Evolutionary conservation across 2,888 invertebrate genomes (phyloP).

Genomic region (Bruchidius siliquastri): DNA sequence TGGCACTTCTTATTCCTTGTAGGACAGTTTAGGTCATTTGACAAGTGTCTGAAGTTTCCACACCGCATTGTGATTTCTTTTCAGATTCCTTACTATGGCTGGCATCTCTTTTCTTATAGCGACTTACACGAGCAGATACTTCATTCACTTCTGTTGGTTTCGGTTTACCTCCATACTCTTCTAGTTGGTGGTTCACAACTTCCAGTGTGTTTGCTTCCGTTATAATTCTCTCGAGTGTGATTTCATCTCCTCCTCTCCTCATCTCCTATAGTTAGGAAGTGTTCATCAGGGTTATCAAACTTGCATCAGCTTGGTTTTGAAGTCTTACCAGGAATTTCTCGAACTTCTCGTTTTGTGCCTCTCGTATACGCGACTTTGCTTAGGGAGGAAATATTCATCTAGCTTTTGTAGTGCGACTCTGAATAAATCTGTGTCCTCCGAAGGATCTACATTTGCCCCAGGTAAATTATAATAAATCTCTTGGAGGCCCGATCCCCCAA

Average conservation of each 20-base stretch:
- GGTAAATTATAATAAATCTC: slow-evolving; percentile 25
- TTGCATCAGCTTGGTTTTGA: slow-evolving; percentile 14
- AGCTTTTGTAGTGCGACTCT: slow-evolving; percentile 21
- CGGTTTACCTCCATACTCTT: background rate
- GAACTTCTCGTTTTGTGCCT: slow-evolving; percentile 26
- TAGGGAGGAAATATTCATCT: slow-evolving; percentile 20
- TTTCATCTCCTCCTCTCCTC: background rate
- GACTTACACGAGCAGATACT: background rate
- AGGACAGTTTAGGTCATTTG: slow-evolving; percentile 1
- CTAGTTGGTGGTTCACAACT: background rate
- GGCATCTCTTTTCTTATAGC: background rate
- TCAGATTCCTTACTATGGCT: background rate
- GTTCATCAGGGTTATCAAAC: background rate
- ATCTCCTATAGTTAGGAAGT: background rate
- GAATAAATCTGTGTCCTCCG: slow-evolving; percentile 14
- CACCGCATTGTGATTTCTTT: background rate
- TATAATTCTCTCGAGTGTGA: background rate
- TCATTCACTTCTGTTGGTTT: background rate
- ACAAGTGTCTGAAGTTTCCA: background rate
- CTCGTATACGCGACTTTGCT: background rate
- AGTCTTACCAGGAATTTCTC: slow-evolving; percentile 30
- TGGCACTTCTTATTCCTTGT: slow-evolving; percentile 5
- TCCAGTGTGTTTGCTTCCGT: background rate
- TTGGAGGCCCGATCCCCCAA: slow-evolving; percentile 21
- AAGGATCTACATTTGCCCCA: slow-evolving; percentile 8